Percentiles rank a stretch among this genome's conserved stretches.
phyloP scores from a whole-genome alignment of 2,113 vertebrate species.

The Cariama cristata region DNA sequence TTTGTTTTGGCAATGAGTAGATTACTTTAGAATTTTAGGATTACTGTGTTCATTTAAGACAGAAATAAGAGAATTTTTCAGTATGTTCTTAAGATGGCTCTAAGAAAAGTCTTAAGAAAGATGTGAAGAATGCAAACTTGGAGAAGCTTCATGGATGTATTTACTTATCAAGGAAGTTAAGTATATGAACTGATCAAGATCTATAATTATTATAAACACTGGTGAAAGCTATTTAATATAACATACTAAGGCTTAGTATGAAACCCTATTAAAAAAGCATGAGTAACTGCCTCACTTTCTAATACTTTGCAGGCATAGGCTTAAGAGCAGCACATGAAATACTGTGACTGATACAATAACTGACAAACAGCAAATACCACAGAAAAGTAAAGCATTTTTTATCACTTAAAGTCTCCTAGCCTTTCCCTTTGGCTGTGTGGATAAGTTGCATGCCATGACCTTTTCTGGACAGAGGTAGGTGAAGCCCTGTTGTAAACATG shows the following conservation, averaged over 20 bases:
- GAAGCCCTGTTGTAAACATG: neutral
- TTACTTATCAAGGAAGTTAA: neutral
- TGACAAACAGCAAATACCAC: neutral
- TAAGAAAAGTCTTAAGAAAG: neutral
- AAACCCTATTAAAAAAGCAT: neutral
- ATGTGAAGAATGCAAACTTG: neutral
- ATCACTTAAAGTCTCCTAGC: neutral
- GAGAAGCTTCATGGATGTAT: neutral
- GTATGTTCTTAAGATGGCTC: neutral
- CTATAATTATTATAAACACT: neutral
- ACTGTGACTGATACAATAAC: too few relatives aligned
- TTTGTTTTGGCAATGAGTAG: neutral
- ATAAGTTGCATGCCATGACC: neutral
- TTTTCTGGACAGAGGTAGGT: neutral
- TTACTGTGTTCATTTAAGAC: neutral
- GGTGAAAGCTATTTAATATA: neutral
- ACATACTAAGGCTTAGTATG: neutral
- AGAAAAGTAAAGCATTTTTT: neutral
- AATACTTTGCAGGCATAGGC: rapidly evolving
- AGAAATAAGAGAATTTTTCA: neutral
- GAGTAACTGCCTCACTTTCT: neutral
- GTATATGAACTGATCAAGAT: neutral
- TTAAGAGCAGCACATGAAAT: neutral
- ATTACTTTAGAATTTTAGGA: neutral
- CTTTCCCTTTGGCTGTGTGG: neutral